These are phyloP conservation scores for Pollimyrus isidori DNA, from an alignment of 2,113 vertebrate species.

Conservation along the genomic window DNA sequence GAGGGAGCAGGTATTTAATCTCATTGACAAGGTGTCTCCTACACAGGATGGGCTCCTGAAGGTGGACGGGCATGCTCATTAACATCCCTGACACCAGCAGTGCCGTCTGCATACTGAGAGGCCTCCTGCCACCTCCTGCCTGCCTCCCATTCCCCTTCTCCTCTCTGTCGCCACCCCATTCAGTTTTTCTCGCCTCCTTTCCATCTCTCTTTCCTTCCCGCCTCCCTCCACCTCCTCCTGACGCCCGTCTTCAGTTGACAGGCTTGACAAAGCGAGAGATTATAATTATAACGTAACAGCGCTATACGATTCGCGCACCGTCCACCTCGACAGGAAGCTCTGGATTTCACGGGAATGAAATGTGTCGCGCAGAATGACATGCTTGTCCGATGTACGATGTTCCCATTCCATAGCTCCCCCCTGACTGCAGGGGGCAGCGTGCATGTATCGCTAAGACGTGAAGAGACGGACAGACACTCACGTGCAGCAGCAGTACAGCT, in stretches of 20 bases:
- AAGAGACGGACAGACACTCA: slow-evolving; percentile 62
- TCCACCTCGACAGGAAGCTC: background rate
- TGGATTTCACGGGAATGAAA: background rate
- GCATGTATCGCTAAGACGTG: background rate
- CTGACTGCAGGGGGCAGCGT: background rate
- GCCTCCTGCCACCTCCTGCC: slow-evolving; percentile 29
- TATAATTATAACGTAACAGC: background rate
- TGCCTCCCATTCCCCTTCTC: slow-evolving; percentile 11
- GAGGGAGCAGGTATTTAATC: slow-evolving; percentile 39
- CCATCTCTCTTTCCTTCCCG: slow-evolving; percentile 1
- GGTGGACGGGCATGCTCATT: slow-evolving; percentile 38
- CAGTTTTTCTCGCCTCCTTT: background rate
- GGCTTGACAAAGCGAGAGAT: background rate
- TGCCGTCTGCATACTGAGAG: slow-evolving; percentile 37
- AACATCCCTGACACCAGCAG: slow-evolving; percentile 41
- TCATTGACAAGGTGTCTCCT: slow-evolving; percentile 35
- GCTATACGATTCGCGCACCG: background rate
- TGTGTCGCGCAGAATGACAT: background rate
- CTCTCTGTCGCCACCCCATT: slow-evolving; percentile 27
- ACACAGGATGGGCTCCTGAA: slow-evolving; percentile 37
- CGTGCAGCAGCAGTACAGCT: slow-evolving; percentile 89
- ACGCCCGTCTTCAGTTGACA: background rate
- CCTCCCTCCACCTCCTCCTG: background rate
- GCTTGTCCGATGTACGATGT: background rate
- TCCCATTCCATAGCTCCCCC: background rate